A percentile compares a stretch with the other conserved stretches of the same genome.
phyloP scores from a whole-genome alignment of 2,113 vertebrate genomes.

The Equus przewalskii region DNA sequence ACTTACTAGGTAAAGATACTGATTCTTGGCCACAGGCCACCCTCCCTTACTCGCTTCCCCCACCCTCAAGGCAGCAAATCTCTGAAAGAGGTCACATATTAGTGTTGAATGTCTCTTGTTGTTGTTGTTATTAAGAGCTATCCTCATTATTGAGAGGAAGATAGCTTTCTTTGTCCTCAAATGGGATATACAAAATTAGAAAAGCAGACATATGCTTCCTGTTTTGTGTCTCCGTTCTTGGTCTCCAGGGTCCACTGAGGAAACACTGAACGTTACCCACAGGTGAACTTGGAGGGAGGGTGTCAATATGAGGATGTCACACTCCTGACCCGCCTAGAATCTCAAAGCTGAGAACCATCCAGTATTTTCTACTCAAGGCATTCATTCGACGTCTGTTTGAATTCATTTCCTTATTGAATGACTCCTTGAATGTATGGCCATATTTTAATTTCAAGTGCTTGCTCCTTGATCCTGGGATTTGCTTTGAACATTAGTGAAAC shows the following conservation, averaged over 20 bases:
- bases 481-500: not conserved
- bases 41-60: rapidly evolving
- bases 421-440: not conserved
- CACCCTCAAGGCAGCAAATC: rapidly evolving
- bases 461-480: not conserved
- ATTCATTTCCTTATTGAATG: not conserved
- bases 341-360: not conserved
- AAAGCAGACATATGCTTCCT: not conserved
- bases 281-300: rapidly evolving
- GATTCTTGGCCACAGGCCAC: not conserved
- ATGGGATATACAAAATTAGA: not conserved
- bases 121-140: not conserved
- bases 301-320: rapidly evolving
- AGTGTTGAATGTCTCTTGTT: not conserved
- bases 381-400: not conserved
- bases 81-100: not conserved
- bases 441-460: not conserved
- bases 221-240: not conserved
- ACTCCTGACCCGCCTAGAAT: too few species aligned
- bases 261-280: rapidly evolving
- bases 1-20: not conserved
- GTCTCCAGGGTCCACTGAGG: not conserved
- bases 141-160: not conserved
- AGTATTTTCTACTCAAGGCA: not conserved
- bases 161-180: not conserved